A percentile compares a stretch with the other conserved stretches of the same genome.
Conservation (phyloP, 1,140 invertebrate genomes). For the Patella vulgata region DNA sequence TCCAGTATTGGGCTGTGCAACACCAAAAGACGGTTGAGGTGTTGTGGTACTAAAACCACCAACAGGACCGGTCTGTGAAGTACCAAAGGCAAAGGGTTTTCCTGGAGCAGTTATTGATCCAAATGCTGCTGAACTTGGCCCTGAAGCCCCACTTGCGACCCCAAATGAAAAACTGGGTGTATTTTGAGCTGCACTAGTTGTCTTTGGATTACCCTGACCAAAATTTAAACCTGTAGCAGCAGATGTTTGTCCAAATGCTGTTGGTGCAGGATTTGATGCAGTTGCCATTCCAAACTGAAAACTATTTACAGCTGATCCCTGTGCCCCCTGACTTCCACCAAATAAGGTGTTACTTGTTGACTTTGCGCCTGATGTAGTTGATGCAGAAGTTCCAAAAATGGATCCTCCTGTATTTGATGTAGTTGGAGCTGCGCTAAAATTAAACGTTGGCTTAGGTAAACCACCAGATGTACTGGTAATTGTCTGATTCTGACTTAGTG, state of each 20-base stretch:
- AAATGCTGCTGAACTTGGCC: background rate
- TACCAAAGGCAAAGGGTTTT: constrained; percentile 15
- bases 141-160: background rate
- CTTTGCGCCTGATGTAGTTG: no score
- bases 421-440: no score
- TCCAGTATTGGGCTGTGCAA: background rate
- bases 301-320: no score
- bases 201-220: background rate
- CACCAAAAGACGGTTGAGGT: constrained; percentile 1
- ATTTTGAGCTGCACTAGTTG: background rate
- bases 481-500: no score
- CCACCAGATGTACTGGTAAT: no score
- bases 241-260: constrained; percentile 1
- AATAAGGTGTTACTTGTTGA: no score
- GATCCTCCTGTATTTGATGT: no score
- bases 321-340: no score
- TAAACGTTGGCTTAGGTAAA: background rate
- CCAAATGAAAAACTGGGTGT: constrained; percentile 9
- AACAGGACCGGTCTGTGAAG: background rate
- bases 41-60: background rate
- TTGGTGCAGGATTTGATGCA: background rate
- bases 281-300: no score
- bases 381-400: no score
- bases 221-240: background rate
- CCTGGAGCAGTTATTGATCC: background rate